These are phyloP conservation scores for Oscheius sp. DNA, from an alignment of 2,888 invertebrate species.

Conservation along the genomic window DNA sequence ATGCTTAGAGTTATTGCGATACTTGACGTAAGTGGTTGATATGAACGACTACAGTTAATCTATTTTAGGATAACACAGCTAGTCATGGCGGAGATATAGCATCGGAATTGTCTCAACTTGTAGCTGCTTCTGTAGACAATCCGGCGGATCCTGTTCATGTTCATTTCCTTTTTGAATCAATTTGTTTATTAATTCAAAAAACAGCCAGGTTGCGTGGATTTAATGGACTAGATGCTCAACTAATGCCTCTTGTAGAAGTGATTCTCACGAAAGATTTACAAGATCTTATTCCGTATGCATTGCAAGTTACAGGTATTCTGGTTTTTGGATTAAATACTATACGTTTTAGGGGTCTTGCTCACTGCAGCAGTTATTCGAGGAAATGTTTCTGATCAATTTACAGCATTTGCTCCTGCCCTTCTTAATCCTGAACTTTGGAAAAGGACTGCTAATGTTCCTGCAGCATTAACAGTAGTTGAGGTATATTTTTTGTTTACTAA, in stretches of 20 bases:
- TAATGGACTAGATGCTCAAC: constrained; percentile 79
- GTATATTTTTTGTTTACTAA: constrained; percentile 72
- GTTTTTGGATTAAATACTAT: too few species aligned
- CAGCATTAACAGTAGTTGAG: constrained; percentile 88
- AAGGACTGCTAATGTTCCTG: constrained; percentile 89
- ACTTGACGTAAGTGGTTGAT: constrained; percentile 51
- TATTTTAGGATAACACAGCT: constrained; percentile 49
- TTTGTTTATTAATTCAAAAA: constrained; percentile 78
- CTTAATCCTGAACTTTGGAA: constrained; percentile 91
- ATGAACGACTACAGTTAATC: background rate
- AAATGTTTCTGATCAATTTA: constrained; percentile 81
- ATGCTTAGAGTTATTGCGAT: constrained; percentile 64
- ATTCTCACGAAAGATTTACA: constrained; percentile 86
- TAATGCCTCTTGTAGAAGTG: constrained; percentile 93
- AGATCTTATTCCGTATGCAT: constrained; percentile 98
- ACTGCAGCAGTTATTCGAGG: constrained; percentile 41
- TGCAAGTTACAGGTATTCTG: constrained; percentile 81
- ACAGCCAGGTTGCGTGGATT: constrained; percentile 52
- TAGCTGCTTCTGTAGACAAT: constrained; percentile 54
- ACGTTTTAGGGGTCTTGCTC: constrained; percentile 16
- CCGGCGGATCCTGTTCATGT: constrained; percentile 95
- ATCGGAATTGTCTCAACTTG: constrained; percentile 48
- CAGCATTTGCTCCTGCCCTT: constrained; percentile 87
- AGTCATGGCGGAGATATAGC: constrained; percentile 58
- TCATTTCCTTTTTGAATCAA: constrained; percentile 94